Conservation (phyloP, 2,113 vertebrate genomes). For the Coregonus clupeaformis region DNA sequence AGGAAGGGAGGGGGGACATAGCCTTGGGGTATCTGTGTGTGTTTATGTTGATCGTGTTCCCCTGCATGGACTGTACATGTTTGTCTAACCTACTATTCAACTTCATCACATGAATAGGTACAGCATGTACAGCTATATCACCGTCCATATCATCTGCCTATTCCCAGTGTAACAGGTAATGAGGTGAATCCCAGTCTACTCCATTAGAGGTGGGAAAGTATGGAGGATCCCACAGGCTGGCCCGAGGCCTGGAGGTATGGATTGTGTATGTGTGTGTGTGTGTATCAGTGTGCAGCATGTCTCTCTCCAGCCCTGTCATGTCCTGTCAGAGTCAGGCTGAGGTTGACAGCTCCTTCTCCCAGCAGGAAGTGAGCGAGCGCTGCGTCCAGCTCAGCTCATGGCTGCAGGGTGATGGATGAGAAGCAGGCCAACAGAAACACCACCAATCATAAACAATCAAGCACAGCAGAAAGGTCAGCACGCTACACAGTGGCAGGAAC, state of each 20-base stretch:
- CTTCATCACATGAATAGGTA: neutral
- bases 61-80: conserved; percentile 20
- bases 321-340: conserved; percentile 47
- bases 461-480: conserved; percentile 39
- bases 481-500: neutral
- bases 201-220: neutral
- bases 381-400: conserved; percentile 48
- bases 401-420: conserved; percentile 57
- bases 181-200: neutral
- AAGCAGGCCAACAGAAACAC: conserved; percentile 41
- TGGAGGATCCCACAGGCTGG: neutral
- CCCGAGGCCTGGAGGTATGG: neutral
- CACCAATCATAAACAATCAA: conserved; percentile 48
- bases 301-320: conserved; percentile 49
- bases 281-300: conserved; percentile 32
- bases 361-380: conserved; percentile 35
- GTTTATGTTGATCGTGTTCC: conserved; percentile 1
- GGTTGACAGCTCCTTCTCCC: conserved; percentile 47
- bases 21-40: neutral
- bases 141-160: neutral
- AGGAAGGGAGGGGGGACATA: neutral
- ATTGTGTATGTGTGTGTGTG: conserved; percentile 12
- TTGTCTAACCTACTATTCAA: neutral
- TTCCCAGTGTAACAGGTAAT: neutral
- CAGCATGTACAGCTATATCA: neutral